Evolutionary conservation across 2,888 invertebrate species (phyloP).

Genomic region (Orchesella flavescens): DNA sequence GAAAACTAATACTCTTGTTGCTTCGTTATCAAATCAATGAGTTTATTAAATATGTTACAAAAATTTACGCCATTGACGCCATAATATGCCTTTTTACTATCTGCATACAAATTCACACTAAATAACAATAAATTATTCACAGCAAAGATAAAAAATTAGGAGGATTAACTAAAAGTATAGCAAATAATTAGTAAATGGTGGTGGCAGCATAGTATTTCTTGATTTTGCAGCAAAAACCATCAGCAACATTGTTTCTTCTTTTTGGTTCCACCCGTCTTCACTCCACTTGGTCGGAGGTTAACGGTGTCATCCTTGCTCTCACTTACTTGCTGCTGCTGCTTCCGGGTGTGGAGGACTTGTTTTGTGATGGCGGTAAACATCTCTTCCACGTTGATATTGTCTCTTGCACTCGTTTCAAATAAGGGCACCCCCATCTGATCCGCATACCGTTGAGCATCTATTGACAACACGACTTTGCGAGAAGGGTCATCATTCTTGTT

Average conservation of each 20-base stretch:
- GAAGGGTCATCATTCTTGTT: conserved; percentile 97
- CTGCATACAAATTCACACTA: too few species aligned
- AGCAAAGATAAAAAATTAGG: too few species aligned
- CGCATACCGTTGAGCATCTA: conserved; percentile 97
- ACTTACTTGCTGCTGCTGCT: conserved; percentile 85
- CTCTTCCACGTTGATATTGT: conserved; percentile 99
- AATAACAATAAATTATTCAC: too few species aligned
- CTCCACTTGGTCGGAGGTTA: conserved; percentile 19
- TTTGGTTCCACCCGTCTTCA: conserved; percentile 22
- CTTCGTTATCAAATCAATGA: too few species aligned
- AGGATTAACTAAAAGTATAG: too few species aligned
- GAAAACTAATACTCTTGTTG: too few species aligned
- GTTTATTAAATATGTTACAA: too few species aligned
- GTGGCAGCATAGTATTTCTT: conserved; percentile 31
- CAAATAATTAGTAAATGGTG: conserved; percentile 3
- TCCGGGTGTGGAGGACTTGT: conserved; percentile 89
- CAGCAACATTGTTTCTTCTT: conserved; percentile 47
- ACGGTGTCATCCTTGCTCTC: conserved; percentile 73
- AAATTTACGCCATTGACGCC: too few species aligned
- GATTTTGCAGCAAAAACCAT: conserved; percentile 25
- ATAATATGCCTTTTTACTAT: too few species aligned
- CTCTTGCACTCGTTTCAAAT: conserved; percentile 99
- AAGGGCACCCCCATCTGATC: conserved; percentile 97
- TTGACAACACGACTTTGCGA: conserved; percentile 95
- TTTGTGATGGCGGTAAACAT: conserved; percentile 84